Percentiles rank a stretch among this genome's conserved stretches.
These are phyloP conservation scores for Platysternon megacephalum DNA, from an alignment of 2,113 vertebrate genomes.

Conservation along the genomic window DNA sequence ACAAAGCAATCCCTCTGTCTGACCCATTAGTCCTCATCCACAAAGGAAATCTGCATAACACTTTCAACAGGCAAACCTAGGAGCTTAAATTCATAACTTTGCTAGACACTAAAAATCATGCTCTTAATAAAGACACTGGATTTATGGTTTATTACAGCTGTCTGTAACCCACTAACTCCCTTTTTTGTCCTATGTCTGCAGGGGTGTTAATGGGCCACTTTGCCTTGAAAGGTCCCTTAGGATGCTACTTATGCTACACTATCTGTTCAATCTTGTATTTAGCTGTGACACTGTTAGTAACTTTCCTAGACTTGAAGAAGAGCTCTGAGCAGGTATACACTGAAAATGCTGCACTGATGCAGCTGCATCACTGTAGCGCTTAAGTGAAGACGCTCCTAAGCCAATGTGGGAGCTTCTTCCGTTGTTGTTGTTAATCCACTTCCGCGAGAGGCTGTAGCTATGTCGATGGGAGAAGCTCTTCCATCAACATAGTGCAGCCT, in stretches of 20 bases:
- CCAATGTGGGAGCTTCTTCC: not conserved
- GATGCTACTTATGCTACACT: not conserved
- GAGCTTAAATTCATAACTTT: not conserved
- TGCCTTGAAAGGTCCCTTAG: not conserved
- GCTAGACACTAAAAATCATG: not conserved
- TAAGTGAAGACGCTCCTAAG: not conserved
- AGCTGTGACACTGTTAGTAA: not conserved
- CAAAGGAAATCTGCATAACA: not conserved
- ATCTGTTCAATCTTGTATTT: not conserved
- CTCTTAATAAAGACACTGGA: not conserved
- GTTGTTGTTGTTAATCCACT: not conserved
- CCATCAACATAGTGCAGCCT: not conserved
- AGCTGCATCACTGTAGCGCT: not conserved
- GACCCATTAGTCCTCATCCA: not conserved
- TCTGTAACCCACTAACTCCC: not conserved
- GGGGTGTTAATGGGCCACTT: not conserved
- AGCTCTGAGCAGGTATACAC: not conserved
- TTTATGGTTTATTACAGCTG: not conserved
- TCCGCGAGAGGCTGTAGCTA: not conserved
- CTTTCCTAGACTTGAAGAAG: not conserved
- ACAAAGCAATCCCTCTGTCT: not conserved
- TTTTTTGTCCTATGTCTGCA: not conserved
- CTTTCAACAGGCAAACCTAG: not conserved
- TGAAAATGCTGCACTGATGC: not conserved
- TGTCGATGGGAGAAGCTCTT: not conserved